Evolutionary conservation across 2,888 invertebrate genomes (phyloP), one percentile per base, ranked within the genome.

Genomic region (Tetranychus truncatus): DNA sequence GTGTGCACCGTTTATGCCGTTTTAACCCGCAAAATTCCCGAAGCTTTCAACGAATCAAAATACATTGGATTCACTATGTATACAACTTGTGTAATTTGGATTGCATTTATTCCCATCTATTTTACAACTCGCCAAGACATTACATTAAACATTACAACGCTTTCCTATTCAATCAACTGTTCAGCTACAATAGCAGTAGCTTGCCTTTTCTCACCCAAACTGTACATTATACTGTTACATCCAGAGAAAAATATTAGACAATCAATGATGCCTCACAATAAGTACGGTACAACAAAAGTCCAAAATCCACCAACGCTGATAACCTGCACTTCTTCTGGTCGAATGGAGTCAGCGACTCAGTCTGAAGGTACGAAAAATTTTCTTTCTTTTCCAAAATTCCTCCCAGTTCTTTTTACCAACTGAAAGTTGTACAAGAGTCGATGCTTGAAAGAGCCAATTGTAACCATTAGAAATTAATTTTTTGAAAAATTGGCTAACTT

Each of bases 131-230:
- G 73, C 21, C 72, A 75, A 46, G 82, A 83, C 77, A 82, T 94
- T 78, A 91, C 92, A 15, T 86, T 95, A 77, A 87, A 95, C 77
- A 91, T 95, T 82, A 94, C 92, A 80, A 93, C 93, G 83, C 92
- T 95, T 91, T 92, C 93, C 75, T 91, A 95, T 81, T 93, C 95
- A 79, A 94, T 95, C 82, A 92, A 92, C 77, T 87, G 96, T 79
- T 92, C 92, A 80, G 95, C 94, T 78, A 92, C 92, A 79, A 95
- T 95, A 78, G 92, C 95, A 9, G 88, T 95, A 76, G 91, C 89
- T 76, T 95, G 95, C 83, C 87, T 96, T 77, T 95, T 95, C 84
- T 89, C 92, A 71, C 95, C 95, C 11, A 95, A 96, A 87, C 83
- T 92, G 71, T 92, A 92, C 83, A 93, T 94, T 81, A 93, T 94